Evolutionary conservation across 2,888 invertebrate species (phyloP).

Genomic region (Nezara viridula): DNA sequence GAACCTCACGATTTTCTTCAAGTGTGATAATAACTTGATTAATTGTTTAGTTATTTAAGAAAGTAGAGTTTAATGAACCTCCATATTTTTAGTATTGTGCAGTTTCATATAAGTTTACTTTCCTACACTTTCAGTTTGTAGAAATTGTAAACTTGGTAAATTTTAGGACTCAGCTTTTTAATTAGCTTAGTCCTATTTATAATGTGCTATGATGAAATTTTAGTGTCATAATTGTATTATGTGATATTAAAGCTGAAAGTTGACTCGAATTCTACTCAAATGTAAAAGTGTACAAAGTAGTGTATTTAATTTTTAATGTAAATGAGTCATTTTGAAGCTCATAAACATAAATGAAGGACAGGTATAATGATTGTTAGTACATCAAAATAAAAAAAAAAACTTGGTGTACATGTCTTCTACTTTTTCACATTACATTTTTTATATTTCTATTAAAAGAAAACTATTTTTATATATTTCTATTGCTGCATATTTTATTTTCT

Average conservation of each 20-base stretch:
- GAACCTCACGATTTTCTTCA: background rate
- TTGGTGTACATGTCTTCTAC: background rate
- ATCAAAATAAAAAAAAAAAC: background rate
- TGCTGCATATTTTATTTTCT: background rate
- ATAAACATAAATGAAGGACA: background rate
- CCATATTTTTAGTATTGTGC: background rate
- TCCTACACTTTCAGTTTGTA: background rate
- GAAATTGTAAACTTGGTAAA: background rate
- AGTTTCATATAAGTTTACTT: background rate
- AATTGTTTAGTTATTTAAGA: background rate
- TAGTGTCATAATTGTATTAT: background rate
- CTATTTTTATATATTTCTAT: slow-evolving; percentile 43
- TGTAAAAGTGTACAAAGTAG: background rate
- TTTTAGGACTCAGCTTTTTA: background rate
- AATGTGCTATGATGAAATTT: background rate
- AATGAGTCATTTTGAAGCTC: background rate
- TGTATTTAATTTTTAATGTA: background rate
- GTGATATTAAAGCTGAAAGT: background rate
- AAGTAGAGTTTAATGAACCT: background rate
- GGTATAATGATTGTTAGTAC: background rate
- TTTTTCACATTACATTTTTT: background rate
- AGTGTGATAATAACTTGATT: background rate
- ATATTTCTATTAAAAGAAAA: slow-evolving; percentile 24
- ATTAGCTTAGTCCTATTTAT: background rate
- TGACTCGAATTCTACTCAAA: background rate